phyloP scores from a whole-genome alignment of 2,888 invertebrate species.

The Panzeria rudis region DNA sequence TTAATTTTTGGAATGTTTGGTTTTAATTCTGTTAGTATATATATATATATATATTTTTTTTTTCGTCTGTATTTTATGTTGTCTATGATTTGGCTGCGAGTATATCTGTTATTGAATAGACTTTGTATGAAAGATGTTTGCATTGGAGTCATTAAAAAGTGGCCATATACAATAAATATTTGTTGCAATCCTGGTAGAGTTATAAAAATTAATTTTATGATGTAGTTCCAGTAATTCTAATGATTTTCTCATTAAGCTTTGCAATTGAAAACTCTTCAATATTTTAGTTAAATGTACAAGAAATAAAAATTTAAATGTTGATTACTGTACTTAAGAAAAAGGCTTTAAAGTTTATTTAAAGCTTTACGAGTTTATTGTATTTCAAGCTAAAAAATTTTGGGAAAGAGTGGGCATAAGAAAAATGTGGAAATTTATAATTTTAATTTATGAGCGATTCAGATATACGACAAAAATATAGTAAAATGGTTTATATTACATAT shows the following conservation, averaged over 20 bases:
- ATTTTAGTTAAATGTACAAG: too few species aligned
- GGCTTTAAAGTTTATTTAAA: too few species aligned
- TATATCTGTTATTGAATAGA: not conserved
- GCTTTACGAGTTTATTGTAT: too few species aligned
- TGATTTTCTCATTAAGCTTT: slow-evolving; percentile 13
- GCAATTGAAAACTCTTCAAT: slow-evolving; percentile 1
- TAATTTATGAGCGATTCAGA: too few species aligned
- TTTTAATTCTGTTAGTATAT: slow-evolving; percentile 23
- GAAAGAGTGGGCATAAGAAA: too few species aligned
- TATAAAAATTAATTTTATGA: slow-evolving; percentile 7
- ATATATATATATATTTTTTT: too few species aligned
- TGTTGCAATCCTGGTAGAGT: slow-evolving; percentile 7
- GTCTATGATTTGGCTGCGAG: not conserved
- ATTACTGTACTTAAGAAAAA: too few species aligned
- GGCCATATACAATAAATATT: not conserved
- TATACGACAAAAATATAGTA: too few species aligned
- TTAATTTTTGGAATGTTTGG: slow-evolving; percentile 37
- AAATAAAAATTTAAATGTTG: too few species aligned
- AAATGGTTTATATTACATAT: too few species aligned
- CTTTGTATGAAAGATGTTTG: not conserved
- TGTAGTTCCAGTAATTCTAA: not conserved
- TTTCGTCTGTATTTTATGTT: slow-evolving; percentile 8
- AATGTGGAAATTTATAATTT: too few species aligned
- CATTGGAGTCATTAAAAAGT: slow-evolving; percentile 26
- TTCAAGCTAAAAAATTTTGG: too few species aligned